A percentile compares a stretch with the other conserved stretches of the same genome.
phyloP scores from a whole-genome alignment of 2,888 invertebrate species.

The Macrophya alboannulata region DNA sequence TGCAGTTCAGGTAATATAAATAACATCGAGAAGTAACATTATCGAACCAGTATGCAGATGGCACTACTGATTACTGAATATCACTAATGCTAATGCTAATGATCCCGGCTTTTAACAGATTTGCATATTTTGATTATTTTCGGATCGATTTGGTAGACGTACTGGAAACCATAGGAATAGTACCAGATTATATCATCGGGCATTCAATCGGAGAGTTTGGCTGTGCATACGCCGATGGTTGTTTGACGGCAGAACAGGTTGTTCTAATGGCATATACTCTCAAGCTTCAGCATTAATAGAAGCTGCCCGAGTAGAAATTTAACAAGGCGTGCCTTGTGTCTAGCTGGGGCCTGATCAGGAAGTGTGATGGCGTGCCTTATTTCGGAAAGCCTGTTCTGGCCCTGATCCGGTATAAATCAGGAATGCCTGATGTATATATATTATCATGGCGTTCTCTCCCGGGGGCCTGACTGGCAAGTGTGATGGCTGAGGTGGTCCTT shows the following conservation, averaged over 20 bases:
- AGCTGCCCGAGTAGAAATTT: too few species aligned
- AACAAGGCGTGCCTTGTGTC: too few species aligned
- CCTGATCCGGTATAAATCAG: too few species aligned
- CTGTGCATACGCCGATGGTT: constrained; percentile 95
- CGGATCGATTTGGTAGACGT: constrained; percentile 86
- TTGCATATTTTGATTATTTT: constrained; percentile 18
- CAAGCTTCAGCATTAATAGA: constrained; percentile 90
- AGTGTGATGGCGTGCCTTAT: too few species aligned
- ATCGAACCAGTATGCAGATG: neutral
- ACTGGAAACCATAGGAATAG: constrained; percentile 83
- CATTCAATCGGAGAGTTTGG: constrained; percentile 90
- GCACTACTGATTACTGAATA: constrained; percentile 11
- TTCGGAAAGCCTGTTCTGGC: too few species aligned
- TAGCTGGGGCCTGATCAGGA: too few species aligned
- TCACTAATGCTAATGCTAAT: constrained; percentile 51
- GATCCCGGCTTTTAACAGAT: neutral
- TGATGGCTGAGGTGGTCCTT: too few species aligned
- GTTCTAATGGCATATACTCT: constrained; percentile 92
- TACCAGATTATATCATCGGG: constrained; percentile 89
- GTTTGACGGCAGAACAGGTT: constrained; percentile 92
- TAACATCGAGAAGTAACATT: constrained; percentile 46
- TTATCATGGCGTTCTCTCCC: too few species aligned
- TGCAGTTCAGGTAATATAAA: constrained; percentile 80
- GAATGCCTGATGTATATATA: too few species aligned
- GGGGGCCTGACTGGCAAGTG: too few species aligned